Base-by-base conservation (phyloP, 2,888 invertebrate genomes). In the Atethmia centrago region DNA sequence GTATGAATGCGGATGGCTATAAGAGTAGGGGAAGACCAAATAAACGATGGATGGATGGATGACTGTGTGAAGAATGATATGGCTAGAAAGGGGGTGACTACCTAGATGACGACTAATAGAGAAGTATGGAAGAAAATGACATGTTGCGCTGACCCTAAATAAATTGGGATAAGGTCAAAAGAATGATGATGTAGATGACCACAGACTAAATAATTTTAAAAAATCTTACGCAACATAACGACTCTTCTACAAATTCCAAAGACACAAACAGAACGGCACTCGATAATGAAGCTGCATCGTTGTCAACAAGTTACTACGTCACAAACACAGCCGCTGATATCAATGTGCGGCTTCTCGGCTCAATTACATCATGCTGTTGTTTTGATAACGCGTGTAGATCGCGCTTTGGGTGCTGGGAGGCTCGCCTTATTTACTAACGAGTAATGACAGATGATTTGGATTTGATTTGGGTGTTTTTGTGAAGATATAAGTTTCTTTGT, bases 281-380 rank as follows among this genome's bases (percentile, higher is more conserved):
- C n/a, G 14, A 42, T 28, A 63, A 28, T 21, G n/a, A 19, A 63
- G 53, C 47, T 59, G 51, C 63, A 64, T 0, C 9, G 21, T n/a
- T 75, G 80, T 79, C 74, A 83, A 79, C 69, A 83, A 64, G n/a
- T 21, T 0, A 45, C 56, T 28, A 71, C 80, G 80, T 81, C 80
- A 81, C 58, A 36, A n/a, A n/a, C n/a, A 21, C 31, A 55, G 31
- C 14, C 7, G 51, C 3, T 42, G 58, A 36, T 78, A 79, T 68
- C 83, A 42, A 2, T 51, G 42, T 42, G 56, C 4, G 70, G 74
- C 45, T 71, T 74, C 74, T 55, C 47, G 58, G 2, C 16, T 40
- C 31, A 53, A 42, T 81, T 83, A 83, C 81, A 81, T 81, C 80
- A 83, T 83, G 63, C 55, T 59, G 53, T 63, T 64, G 31, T 49